Evolutionary conservation across 2,113 vertebrate species (phyloP).

Genomic region (Athene cunicularia): DNA sequence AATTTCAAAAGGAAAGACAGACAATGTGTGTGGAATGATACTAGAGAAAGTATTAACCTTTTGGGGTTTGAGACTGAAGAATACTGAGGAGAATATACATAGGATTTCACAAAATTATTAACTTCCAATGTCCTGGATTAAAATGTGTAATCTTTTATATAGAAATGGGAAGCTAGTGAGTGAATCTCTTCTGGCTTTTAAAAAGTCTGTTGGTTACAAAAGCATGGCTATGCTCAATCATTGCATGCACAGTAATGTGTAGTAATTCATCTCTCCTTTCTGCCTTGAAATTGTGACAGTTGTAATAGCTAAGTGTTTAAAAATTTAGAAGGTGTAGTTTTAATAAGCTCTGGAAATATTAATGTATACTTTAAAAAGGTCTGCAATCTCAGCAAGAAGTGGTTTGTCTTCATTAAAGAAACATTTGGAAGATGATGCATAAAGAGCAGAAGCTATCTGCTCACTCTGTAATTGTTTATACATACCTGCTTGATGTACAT

Average conservation of each 20-base stretch:
- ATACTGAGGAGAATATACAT: not conserved
- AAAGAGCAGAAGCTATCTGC: not conserved
- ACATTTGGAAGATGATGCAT: not conserved
- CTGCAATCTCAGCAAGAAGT: slow-evolving; percentile 4
- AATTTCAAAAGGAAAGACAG: not conserved
- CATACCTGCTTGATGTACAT: not conserved
- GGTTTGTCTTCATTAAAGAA: slow-evolving; percentile 46
- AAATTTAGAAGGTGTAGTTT: slow-evolving; percentile 16
- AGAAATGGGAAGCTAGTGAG: not conserved
- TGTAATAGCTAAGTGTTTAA: not conserved
- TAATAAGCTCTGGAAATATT: slow-evolving; percentile 34
- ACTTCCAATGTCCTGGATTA: not conserved
- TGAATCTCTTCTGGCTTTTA: not conserved
- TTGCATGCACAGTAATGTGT: not conserved
- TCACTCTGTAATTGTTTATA: not conserved
- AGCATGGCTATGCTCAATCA: not conserved
- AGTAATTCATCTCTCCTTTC: not conserved
- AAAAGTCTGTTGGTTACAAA: not conserved
- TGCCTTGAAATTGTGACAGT: not conserved
- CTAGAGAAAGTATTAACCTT: not conserved
- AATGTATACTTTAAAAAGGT: not conserved
- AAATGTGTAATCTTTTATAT: not conserved
- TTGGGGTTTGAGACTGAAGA: not conserved
- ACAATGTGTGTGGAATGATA: not conserved
- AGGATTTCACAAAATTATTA: not conserved